Percentiles rank a stretch among this genome's conserved stretches.
Evolutionary conservation across 1,140 invertebrate genomes (phyloP).

Genomic region (Coelopa frigida): DNA sequence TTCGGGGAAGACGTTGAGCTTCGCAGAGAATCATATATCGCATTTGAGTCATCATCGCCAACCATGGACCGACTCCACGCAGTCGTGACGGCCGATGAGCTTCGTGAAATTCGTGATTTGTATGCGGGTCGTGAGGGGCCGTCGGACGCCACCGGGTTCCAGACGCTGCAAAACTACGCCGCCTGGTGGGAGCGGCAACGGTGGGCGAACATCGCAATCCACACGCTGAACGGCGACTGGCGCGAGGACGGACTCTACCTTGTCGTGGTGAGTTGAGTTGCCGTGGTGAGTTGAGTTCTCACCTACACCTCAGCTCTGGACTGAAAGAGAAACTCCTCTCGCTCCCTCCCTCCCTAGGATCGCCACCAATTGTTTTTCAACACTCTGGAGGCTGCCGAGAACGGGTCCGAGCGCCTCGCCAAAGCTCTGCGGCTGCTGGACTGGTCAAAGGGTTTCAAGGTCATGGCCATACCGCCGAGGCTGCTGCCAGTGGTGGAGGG

Average conservation of each 20-base stretch:
- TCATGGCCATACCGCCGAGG: slow-evolving; percentile 2
- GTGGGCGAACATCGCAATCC: slow-evolving; percentile 5
- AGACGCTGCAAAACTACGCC: slow-evolving; percentile 6
- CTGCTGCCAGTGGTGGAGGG: not conserved
- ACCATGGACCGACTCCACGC: too few relatives aligned
- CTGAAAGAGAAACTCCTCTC: too few relatives aligned
- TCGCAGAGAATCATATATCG: too few relatives aligned
- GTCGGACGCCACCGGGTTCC: not conserved
- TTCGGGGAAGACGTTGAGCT: too few relatives aligned
- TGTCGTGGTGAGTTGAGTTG: not conserved
- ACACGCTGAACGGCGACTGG: slow-evolving; percentile 3
- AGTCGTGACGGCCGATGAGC: not conserved
- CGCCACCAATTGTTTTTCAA: slow-evolving; percentile 10
- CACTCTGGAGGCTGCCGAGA: not conserved
- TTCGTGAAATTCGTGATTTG: not conserved
- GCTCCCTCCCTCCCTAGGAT: slow-evolving; percentile 1
- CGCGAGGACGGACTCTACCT: slow-evolving; percentile 7
- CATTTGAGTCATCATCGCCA: too few relatives aligned
- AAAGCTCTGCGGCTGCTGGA: not conserved
- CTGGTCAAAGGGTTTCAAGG: slow-evolving; percentile 9
- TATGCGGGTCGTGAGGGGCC: not conserved
- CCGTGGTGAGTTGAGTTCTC: not conserved
- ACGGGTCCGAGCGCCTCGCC: not conserved
- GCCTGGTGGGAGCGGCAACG: slow-evolving; percentile 8
- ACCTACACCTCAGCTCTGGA: not conserved